Evolutionary conservation across 2,113 vertebrate genomes (phyloP).

Genomic region (Turnix velox): DNA sequence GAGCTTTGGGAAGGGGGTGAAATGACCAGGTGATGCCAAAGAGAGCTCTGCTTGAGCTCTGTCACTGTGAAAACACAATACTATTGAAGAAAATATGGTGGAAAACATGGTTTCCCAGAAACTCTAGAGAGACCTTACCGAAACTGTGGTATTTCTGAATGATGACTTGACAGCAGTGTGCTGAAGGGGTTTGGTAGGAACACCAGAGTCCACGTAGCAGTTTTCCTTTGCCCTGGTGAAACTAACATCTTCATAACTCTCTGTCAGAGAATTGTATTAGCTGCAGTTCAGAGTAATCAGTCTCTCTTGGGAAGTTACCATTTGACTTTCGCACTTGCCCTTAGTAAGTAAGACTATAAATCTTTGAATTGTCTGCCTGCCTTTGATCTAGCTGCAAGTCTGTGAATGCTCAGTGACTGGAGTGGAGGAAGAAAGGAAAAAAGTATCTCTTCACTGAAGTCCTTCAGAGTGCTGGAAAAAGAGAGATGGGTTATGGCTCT

Average conservation of each 20-base stretch:
- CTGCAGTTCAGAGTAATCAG: constrained; percentile 37
- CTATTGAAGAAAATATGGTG: not conserved
- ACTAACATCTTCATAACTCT: constrained; percentile 33
- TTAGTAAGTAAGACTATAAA: constrained; percentile 39
- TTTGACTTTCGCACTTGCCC: constrained; percentile 40
- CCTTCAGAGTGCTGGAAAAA: not conserved
- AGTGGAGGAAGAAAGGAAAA: not conserved
- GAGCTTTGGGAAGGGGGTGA: not conserved
- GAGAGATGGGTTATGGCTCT: not conserved
- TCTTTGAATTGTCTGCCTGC: constrained; percentile 21
- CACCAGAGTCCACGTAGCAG: not conserved
- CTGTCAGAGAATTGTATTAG: constrained; percentile 9
- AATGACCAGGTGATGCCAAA: not conserved
- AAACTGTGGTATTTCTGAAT: not conserved
- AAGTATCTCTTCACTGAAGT: not conserved
- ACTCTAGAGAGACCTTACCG: no score
- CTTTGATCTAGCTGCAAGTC: constrained; percentile 19
- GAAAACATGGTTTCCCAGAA: not conserved
- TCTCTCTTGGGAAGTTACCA: constrained; percentile 22
- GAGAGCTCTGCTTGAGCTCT: not conserved
- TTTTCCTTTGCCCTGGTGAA: not conserved
- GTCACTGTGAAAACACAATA: not conserved
- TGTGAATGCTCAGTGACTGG: not conserved
- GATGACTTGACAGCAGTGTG: not conserved
- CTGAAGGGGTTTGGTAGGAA: not conserved